These are phyloP conservation scores for Tetrapedia diversipes DNA, from an alignment of 2,888 invertebrate genomes.

Conservation along the genomic window DNA sequence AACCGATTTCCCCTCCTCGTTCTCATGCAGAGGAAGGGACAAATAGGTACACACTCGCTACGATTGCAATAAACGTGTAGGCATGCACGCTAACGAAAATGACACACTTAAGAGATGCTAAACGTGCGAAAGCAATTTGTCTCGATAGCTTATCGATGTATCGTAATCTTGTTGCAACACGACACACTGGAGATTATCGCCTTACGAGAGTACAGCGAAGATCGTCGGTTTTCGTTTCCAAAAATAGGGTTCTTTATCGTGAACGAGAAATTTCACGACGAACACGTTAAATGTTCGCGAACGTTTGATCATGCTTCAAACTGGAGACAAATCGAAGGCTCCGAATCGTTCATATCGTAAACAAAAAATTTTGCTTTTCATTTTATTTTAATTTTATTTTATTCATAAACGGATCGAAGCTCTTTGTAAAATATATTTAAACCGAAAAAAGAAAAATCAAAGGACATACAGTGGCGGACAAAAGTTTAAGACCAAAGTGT, in stretches of 20 bases:
- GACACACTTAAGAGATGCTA: slow-evolving; percentile 22
- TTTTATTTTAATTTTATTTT: too few relatives aligned
- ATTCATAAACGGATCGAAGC: too few relatives aligned
- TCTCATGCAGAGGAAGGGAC: slow-evolving; percentile 22
- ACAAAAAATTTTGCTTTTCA: too few relatives aligned
- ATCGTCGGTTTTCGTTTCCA: background rate
- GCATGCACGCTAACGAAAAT: slow-evolving; percentile 24
- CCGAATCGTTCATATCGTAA: too few relatives aligned
- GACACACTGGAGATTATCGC: slow-evolving; percentile 18
- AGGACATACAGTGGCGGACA: too few relatives aligned
- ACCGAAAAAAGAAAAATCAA: too few relatives aligned
- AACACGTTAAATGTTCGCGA: background rate
- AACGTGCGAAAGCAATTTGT: slow-evolving; percentile 34
- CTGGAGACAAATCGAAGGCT: too few relatives aligned
- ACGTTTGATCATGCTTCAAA: background rate
- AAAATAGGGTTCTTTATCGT: background rate
- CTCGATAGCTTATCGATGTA: slow-evolving; percentile 37
- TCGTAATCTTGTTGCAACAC: slow-evolving; percentile 33
- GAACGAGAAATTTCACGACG: too few relatives aligned
- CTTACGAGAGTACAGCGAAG: background rate
- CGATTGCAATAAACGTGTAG: slow-evolving; percentile 5
- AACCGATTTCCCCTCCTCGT: too few relatives aligned
- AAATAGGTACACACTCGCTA: too few relatives aligned
- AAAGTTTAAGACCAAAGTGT: too few relatives aligned
- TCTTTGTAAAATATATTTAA: too few relatives aligned